phyloP scores from a whole-genome alignment of 2,888 invertebrate genomes.

The Odontocolon sp. region DNA sequence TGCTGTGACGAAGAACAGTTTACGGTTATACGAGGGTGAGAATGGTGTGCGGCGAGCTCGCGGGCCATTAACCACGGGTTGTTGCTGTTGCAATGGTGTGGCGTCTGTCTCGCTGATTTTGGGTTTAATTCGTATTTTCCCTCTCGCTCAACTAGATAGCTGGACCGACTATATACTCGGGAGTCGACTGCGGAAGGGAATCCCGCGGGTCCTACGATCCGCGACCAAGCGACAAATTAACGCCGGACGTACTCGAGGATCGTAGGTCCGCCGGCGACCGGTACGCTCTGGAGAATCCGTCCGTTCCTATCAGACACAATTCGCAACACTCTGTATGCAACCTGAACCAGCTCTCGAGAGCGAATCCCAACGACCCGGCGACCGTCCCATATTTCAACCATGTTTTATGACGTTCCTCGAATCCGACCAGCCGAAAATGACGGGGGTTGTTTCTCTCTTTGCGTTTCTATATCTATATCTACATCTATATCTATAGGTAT shows the following conservation, averaged over 20 bases:
- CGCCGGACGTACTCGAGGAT: constrained; percentile 61
- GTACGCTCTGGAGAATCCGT: constrained; percentile 48
- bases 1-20: constrained; percentile 9
- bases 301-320: constrained; percentile 37
- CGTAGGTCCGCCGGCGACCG: constrained; percentile 51
- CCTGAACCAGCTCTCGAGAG: not conserved
- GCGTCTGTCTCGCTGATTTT: constrained; percentile 42
- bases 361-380: constrained; percentile 13
- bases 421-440: constrained; percentile 18
- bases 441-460: constrained; percentile 12
- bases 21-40: constrained; percentile 18
- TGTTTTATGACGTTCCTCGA: constrained; percentile 48
- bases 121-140: constrained; percentile 4
- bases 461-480: too few species aligned
- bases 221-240: constrained; percentile 76
- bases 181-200: constrained; percentile 55
- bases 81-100: too few species aligned
- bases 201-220: constrained; percentile 71
- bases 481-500: too few species aligned
- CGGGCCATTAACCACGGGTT: constrained; percentile 69
- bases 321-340: constrained; percentile 1
- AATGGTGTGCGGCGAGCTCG: constrained; percentile 48
- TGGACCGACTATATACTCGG: not conserved
- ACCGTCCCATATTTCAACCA: constrained; percentile 36
- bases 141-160: not conserved